Evolutionary conservation across 2,113 vertebrate genomes (phyloP), one percentile per base, ranked within the genome.

Genomic region (Neodontobutis hainanensis): DNA sequence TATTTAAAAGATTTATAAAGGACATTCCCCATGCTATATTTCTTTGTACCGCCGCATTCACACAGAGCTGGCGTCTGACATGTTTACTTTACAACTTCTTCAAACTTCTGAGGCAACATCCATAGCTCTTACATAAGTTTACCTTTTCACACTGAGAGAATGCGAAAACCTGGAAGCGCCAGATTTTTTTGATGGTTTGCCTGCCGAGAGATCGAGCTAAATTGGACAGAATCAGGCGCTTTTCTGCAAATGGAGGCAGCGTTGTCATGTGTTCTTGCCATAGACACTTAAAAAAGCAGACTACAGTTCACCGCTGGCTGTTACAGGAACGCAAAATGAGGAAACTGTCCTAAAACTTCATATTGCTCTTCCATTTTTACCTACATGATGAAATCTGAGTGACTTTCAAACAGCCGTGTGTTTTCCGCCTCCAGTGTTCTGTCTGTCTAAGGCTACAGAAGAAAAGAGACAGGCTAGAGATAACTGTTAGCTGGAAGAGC

Each of bases 401-500:
- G 35, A 56, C 45, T 70, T 76, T 42, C 16, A 45, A 27, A 61
- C 57, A 75, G 27, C 11, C 14, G 40, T 34, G 15, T 47, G 42
- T 47, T 71, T 45, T 75, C 63, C 57, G 6, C 43, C 12, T 4
- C 5, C 5, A 40, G 6, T 11, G 15, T 43, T 47, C 58, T 14
- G 55, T 69, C 46, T 42, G 56, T 57, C 56, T 59, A 60, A 11
- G 14, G 5, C 57, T 36, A 11, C 19, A 27, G 56, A 42, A 34
- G 32, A 51, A 34, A 68, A 58, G 19, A 70, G 43, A 12, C 44
- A 61, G 42, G 12, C 49, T 73, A 7, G 44, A 46, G 57, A 81
- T 72, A 75, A 84, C 82, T 76, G 65, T 73, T 61, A 77, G 73
- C 70, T 47, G 19, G 73, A 70, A 87, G 77, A 68, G 77, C 60